Conservation (phyloP, 2,888 invertebrate genomes). For the Acrocyrtus sp. region DNA sequence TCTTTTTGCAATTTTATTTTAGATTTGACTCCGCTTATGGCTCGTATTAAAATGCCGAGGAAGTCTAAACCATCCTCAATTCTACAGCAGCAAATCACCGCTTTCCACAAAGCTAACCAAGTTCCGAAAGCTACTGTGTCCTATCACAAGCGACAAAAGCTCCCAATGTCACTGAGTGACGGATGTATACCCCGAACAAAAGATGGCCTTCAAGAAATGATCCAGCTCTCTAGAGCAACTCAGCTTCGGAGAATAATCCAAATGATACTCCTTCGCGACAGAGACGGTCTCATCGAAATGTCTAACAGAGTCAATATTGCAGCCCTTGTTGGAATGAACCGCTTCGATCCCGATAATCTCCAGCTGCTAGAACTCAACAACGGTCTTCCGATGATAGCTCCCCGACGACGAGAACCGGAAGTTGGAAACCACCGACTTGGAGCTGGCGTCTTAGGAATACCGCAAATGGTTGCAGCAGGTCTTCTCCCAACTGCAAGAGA, state of each 20-base stretch:
- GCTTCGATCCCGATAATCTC: slow-evolving; percentile 51
- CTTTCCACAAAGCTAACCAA: slow-evolving; percentile 24
- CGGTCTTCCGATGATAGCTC: slow-evolving; percentile 51
- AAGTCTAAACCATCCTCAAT: slow-evolving; percentile 30
- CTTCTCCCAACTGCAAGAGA: slow-evolving; percentile 43
- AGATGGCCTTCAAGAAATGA: slow-evolving; percentile 30
- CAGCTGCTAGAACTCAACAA: slow-evolving; percentile 49
- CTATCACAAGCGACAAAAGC: slow-evolving; percentile 21
- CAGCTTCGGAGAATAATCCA: slow-evolving; percentile 49
- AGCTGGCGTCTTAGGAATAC: slow-evolving; percentile 42
- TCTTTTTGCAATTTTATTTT: neutral
- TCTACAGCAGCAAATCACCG: slow-evolving; percentile 27
- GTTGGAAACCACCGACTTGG: slow-evolving; percentile 30
- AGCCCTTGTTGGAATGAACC: slow-evolving; percentile 36
- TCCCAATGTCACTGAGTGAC: slow-evolving; percentile 33
- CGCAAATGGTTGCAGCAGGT: slow-evolving; percentile 52
- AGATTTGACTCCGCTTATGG: slow-evolving; percentile 15
- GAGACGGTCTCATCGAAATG: slow-evolving; percentile 45
- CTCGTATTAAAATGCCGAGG: slow-evolving; percentile 33
- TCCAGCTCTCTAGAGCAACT: slow-evolving; percentile 39
- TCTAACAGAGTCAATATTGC: slow-evolving; percentile 40
- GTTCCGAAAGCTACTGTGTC: slow-evolving; percentile 28
- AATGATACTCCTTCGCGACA: slow-evolving; percentile 40
- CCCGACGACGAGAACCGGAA: slow-evolving; percentile 25
- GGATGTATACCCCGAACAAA: slow-evolving; percentile 33